phyloP scores from a whole-genome alignment of 2,888 invertebrate species.

The Scaptomyza caliginosa region DNA sequence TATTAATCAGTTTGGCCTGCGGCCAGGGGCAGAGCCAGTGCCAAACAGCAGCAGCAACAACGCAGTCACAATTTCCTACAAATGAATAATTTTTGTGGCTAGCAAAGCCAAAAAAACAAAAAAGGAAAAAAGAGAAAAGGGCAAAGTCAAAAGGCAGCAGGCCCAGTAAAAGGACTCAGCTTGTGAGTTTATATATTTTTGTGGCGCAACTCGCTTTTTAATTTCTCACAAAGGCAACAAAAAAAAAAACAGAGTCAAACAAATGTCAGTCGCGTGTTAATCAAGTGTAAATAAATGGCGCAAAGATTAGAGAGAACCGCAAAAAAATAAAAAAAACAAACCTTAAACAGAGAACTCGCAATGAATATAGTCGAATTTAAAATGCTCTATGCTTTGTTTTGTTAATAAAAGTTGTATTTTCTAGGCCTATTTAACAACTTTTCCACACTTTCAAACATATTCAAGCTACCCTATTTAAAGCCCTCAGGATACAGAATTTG shows the following conservation, averaged over 20 bases:
- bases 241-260: conserved; percentile 80
- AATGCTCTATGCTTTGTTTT: conserved; percentile 8
- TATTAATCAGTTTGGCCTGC: conserved; percentile 84
- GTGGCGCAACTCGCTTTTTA: conserved; percentile 63
- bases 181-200: conserved; percentile 39
- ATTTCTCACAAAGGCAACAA: conserved; percentile 61
- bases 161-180: conserved; percentile 24
- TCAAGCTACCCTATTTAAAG: not conserved
- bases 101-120: conserved; percentile 42
- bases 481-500: conserved; percentile 11
- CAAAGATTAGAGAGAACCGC: conserved; percentile 81
- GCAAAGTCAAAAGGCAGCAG: conserved; percentile 52
- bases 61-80: conserved; percentile 70
- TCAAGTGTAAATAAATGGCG: conserved; percentile 84
- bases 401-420: not conserved
- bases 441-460: not conserved
- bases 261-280: conserved; percentile 83
- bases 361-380: not conserved
- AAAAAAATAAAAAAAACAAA: conserved; percentile 38
- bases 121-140: conserved; percentile 54
- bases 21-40: conserved; percentile 44
- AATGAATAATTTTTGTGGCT: conserved; percentile 74
- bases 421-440: no score
- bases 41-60: conserved; percentile 37
- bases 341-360: not conserved